phyloP scores from a whole-genome alignment of 1,140 invertebrate species.

The Calosoma granatense region DNA sequence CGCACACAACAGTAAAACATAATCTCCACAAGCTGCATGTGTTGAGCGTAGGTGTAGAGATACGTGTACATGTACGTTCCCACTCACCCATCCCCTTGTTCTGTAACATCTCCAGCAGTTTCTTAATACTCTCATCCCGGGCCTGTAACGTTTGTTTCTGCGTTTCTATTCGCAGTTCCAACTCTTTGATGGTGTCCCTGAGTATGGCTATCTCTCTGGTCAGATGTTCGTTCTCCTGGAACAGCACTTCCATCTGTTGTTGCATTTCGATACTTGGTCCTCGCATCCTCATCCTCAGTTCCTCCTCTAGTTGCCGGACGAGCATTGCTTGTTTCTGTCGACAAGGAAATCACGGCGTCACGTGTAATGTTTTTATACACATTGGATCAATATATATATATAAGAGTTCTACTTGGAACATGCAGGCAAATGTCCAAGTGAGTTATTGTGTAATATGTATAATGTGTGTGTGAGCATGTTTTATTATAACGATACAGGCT shows the following conservation, averaged over 20 bases:
- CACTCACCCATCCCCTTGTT: slow-evolving; percentile 90
- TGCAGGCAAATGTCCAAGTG: too few species aligned
- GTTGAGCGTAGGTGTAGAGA: slow-evolving; percentile 6
- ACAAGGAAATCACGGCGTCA: too few species aligned
- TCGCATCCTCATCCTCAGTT: slow-evolving; percentile 72
- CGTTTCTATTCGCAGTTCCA: slow-evolving; percentile 93
- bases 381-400: slow-evolving; percentile 9
- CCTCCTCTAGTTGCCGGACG: slow-evolving; percentile 87
- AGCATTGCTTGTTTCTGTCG: slow-evolving; percentile 94
- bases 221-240: slow-evolving; percentile 90
- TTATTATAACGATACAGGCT: too few species aligned
- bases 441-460: not conserved
- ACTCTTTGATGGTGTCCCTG: slow-evolving; percentile 90
- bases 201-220: slow-evolving; percentile 91
- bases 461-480: too few species aligned
- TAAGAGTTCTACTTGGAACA: too few species aligned
- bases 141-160: slow-evolving; percentile 95
- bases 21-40: not conserved
- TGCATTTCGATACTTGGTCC: slow-evolving; percentile 82
- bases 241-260: slow-evolving; percentile 84
- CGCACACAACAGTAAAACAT: not conserved
- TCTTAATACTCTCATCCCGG: slow-evolving; percentile 96
- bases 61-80: not conserved
- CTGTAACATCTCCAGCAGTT: slow-evolving; percentile 96
- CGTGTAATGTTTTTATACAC: slow-evolving; percentile 22